A percentile compares a stretch with the other conserved stretches of the same genome.
Conservation (phyloP, 2,113 vertebrate species). For the Noctilio leporinus region DNA sequence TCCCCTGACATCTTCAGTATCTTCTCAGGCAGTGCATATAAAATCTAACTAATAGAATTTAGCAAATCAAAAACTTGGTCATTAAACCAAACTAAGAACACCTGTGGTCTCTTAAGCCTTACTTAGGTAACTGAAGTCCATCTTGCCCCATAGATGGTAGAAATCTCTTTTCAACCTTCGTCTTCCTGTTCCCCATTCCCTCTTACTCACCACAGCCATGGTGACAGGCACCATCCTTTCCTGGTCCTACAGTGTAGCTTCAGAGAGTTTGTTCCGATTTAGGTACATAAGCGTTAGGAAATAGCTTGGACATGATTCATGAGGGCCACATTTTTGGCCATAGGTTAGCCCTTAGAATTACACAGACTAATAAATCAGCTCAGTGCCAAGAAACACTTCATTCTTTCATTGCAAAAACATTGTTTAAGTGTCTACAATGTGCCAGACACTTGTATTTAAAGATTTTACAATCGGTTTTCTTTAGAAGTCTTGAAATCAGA, state of each 20-base stretch:
- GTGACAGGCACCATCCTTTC: not conserved
- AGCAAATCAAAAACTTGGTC: not conserved
- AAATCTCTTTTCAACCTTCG: not conserved
- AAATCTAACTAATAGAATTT: not conserved
- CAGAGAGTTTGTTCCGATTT: not conserved
- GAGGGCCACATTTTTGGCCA: not conserved
- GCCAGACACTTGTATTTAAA: not conserved
- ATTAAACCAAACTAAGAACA: not conserved
- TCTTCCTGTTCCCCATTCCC: fast-evolving
- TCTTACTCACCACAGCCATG: not conserved
- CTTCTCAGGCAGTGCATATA: not conserved
- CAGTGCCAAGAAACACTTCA: not conserved
- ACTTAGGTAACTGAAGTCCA: not conserved
- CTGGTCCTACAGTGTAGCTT: not conserved
- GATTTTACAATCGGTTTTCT: not conserved
- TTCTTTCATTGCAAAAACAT: not conserved
- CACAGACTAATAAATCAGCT: not conserved
- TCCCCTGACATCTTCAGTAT: not conserved
- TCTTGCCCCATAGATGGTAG: not conserved
- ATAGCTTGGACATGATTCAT: not conserved
- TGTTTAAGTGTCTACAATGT: not conserved
- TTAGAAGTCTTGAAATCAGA: not conserved
- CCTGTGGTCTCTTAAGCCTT: not conserved
- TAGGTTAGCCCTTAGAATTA: not conserved
- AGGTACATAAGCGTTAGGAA: not conserved